Percentiles rank a stretch among this genome's conserved stretches.
phyloP scores from a whole-genome alignment of 2,797 vertebrate genomes.

The Sebastes miniatus region DNA sequence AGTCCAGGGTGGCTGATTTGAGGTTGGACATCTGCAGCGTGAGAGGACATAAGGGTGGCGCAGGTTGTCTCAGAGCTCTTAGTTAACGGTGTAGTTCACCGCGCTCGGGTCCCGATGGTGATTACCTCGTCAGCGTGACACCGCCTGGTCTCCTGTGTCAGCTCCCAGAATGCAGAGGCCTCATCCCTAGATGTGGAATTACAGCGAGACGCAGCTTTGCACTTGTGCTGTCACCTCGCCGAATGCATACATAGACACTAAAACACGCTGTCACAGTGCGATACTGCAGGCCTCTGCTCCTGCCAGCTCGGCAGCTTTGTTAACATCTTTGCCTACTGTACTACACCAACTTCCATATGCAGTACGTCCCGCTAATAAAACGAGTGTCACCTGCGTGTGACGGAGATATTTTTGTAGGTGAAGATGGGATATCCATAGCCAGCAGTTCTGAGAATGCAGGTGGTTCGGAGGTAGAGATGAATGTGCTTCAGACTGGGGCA shows the following conservation, averaged over 20 bases:
- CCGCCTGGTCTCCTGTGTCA: constrained; percentile 48
- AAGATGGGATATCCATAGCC: constrained; percentile 41
- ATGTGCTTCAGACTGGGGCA: constrained; percentile 60
- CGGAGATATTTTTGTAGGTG: constrained; percentile 41
- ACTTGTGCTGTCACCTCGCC: constrained; percentile 34
- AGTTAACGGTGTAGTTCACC: constrained; percentile 16
- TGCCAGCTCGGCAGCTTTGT: constrained; percentile 31
- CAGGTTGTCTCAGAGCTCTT: constrained; percentile 29
- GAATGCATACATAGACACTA: constrained; percentile 11
- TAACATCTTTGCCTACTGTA: constrained; percentile 39
- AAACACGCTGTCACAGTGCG: constrained; percentile 11
- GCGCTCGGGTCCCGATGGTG: constrained; percentile 30
- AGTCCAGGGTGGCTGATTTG: constrained; percentile 36
- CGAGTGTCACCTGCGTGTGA: constrained; percentile 32
- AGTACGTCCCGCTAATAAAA: constrained; percentile 23
- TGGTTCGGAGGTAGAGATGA: constrained; percentile 62
- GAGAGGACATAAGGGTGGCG: constrained; percentile 3
- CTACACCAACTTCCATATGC: constrained; percentile 22
- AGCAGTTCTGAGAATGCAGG: constrained; percentile 60
- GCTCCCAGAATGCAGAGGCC: constrained; percentile 34
- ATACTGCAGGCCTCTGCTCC: constrained; percentile 27
- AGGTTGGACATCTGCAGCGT: constrained; percentile 37
- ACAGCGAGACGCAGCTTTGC: constrained; percentile 19
- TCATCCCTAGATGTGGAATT: constrained; percentile 29
- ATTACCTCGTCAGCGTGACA: constrained; percentile 59